Percentiles rank a stretch among this genome's conserved stretches.
These are phyloP conservation scores for Otolemur garnettii DNA, from an alignment of 2,113 vertebrate species.

Conservation along the genomic window DNA sequence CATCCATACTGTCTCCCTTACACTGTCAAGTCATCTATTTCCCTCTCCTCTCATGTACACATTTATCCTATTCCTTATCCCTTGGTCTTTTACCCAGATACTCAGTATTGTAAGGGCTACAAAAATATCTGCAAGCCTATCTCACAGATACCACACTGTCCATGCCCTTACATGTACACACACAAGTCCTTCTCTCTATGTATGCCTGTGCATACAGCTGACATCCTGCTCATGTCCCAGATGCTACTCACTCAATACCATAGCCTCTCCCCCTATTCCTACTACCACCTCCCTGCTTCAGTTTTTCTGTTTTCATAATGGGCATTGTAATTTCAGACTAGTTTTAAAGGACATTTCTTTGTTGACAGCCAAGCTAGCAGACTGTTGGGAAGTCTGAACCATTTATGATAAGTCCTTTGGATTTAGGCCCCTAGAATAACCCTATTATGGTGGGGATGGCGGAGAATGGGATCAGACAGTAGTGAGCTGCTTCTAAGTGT, in stretches of 20 bases:
- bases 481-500: constrained; percentile 9
- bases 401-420: constrained; percentile 43
- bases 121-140: background rate
- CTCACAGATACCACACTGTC: background rate
- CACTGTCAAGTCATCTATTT: background rate
- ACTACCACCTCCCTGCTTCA: background rate
- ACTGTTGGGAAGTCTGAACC: background rate
- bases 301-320: constrained; percentile 18
- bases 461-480: background rate
- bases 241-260: background rate
- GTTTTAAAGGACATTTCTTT: constrained; percentile 68
- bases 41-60: background rate
- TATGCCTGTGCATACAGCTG: background rate
- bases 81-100: constrained; percentile 8
- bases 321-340: constrained; percentile 25
- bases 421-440: background rate
- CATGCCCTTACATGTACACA: background rate
- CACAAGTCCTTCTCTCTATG: background rate
- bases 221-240: background rate
- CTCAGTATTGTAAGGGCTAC: background rate
- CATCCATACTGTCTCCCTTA: background rate
- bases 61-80: background rate
- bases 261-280: background rate
- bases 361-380: background rate
- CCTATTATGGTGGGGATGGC: background rate